A percentile compares a stretch with the other conserved stretches of the same genome.
phyloP scores from a whole-genome alignment of 2,888 invertebrate genomes.

The Nomada hirtipes region DNA sequence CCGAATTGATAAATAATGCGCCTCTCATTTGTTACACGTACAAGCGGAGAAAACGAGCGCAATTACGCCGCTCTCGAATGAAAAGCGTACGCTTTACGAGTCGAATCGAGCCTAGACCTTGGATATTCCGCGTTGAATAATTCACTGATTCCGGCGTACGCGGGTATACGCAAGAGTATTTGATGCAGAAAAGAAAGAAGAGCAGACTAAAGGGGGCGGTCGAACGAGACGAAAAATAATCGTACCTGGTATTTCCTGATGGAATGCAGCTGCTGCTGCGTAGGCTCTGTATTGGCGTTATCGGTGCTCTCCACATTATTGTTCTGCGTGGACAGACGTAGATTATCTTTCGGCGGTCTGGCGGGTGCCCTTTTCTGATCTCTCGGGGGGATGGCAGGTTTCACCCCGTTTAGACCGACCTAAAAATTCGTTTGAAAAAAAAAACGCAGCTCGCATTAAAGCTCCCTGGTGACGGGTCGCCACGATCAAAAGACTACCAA shows the following conservation, averaged over 20 bases:
- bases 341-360: constrained; percentile 88
- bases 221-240: background rate
- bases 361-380: constrained; percentile 90
- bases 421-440: constrained; percentile 74
- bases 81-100: background rate
- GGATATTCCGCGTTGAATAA: constrained; percentile 18
- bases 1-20: background rate
- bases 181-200: background rate
- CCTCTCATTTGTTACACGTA: background rate
- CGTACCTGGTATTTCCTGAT: constrained; percentile 96
- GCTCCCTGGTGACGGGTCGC: constrained; percentile 28
- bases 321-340: constrained; percentile 85
- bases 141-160: background rate
- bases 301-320: constrained; percentile 84
- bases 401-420: constrained; percentile 83
- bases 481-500: constrained; percentile 19
- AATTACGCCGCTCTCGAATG: background rate
- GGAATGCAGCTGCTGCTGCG: constrained; percentile 95
- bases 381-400: constrained; percentile 88
- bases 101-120: background rate
- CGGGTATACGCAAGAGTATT: background rate
- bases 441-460: constrained; percentile 65
- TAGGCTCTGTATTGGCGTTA: constrained; percentile 87
- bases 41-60: constrained; percentile 1
- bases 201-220: background rate